Base-by-base conservation (phyloP, 2,113 vertebrate genomes). In the Phalacrocorax pelagicus region DNA sequence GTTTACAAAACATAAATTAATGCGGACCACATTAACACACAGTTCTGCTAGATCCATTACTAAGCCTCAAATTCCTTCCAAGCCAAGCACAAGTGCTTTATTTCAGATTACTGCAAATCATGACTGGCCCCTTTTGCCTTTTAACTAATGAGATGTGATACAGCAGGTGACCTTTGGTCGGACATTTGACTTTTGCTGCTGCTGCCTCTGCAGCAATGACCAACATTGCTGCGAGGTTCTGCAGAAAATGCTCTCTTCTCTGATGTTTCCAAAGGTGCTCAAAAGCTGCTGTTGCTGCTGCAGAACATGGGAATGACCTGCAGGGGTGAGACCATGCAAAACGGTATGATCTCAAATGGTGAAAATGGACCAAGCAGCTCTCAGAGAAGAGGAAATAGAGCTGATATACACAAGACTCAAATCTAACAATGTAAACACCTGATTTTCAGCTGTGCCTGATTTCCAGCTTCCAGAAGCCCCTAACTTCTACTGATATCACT, bases 1-100 rank as follows among this genome's bases (percentile, higher is more conserved):
- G 44, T 95, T 90, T 89, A 93, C 29, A 85, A 92, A 67, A 47
- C 73, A 84, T 85, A 92, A 75, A 72, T 88, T 62, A 69, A 47
- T 65, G 62, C 16, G 93, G 63, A 67, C 42, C 47, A 57, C 55
- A 63, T 94, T 67, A 82, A 51, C 27, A 38, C 88, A 34, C 10
- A 21, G 19, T 80, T 88, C 86, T 89, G 59, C 65, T 84, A 61
- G 51, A 96, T 75, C 62, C 75, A 90, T 92, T 86, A 34, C 30
- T 69, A 86, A 74, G 49, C 29, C 36, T 81, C 47, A 38, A 79
- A 71, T 95, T 83, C 20, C 15, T 86, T 86, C 65, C 73, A 79
- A 88, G 59, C 30, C 27, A 95, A 92, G 72, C 36, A 51, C 19
- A 22, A 55, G 71, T 74, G 29, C 73, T 71, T 91, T 36, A 55